phyloP scores from a whole-genome alignment of 2,888 invertebrate genomes.

The Sesamia inferens region DNA sequence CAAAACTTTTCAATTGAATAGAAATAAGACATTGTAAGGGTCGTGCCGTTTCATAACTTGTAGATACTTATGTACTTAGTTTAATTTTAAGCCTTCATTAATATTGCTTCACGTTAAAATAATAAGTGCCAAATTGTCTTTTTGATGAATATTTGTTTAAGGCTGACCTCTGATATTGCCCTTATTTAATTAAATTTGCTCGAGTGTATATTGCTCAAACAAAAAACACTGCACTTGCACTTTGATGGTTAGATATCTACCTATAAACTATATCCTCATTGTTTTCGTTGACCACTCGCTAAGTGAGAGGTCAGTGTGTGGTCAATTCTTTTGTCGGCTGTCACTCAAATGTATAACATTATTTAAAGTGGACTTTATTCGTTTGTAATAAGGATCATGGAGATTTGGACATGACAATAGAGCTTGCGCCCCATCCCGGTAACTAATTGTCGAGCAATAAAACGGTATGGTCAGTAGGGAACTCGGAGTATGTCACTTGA shows the following conservation, averaged over 20 bases:
- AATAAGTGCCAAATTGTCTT: slow-evolving; percentile 19
- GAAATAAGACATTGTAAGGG: slow-evolving; percentile 2
- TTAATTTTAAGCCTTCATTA: slow-evolving; percentile 8
- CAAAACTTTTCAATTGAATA: slow-evolving; percentile 13
- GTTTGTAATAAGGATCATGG: slow-evolving; percentile 50
- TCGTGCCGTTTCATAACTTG: neutral
- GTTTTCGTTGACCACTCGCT: slow-evolving; percentile 79
- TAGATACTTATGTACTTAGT: neutral
- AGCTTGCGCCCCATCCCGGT: slow-evolving; percentile 59
- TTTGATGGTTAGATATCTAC: slow-evolving; percentile 25
- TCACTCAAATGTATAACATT: slow-evolving; percentile 18
- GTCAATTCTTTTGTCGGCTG: slow-evolving; percentile 69
- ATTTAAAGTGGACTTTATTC: slow-evolving; percentile 61
- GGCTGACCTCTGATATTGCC: slow-evolving; percentile 52
- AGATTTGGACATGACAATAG: slow-evolving; percentile 42
- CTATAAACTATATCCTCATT: slow-evolving; percentile 38
- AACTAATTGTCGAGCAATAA: slow-evolving; percentile 84
- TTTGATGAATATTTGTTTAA: slow-evolving; percentile 53
- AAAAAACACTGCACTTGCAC: no score
- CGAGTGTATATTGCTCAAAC: slow-evolving; percentile 55
- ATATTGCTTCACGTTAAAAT: slow-evolving; percentile 25
- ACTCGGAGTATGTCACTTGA: slow-evolving; percentile 54
- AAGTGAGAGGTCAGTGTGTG: slow-evolving; percentile 74
- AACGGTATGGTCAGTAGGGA: slow-evolving; percentile 79
- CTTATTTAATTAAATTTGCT: slow-evolving; percentile 51